Conservation (phyloP, 2,113 vertebrate genomes). For the Podarcis muralis region DNA sequence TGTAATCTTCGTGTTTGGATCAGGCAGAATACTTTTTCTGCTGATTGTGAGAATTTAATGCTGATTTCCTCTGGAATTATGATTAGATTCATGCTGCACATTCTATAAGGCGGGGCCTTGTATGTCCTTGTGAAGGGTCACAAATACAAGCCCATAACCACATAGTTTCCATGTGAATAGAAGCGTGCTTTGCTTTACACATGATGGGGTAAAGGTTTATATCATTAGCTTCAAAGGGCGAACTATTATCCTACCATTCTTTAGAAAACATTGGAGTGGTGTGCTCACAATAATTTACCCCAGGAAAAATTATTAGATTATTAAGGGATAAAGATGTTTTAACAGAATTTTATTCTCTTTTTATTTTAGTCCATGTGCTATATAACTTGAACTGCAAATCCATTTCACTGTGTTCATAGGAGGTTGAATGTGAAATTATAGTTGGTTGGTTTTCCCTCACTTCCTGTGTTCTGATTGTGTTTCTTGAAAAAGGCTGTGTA, state of each 20-base stretch:
- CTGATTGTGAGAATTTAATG: neutral
- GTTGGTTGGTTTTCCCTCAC: neutral
- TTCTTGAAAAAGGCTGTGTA: constrained; percentile 2
- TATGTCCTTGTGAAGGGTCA: neutral
- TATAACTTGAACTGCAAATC: neutral
- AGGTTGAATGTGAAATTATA: constrained; percentile 3
- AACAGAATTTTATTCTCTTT: neutral
- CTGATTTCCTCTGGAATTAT: neutral
- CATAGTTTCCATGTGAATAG: neutral
- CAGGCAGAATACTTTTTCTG: neutral
- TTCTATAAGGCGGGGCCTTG: neutral
- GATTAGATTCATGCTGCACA: neutral
- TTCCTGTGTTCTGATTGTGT: constrained; percentile 26
- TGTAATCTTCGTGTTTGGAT: neutral
- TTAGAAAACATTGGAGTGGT: neutral
- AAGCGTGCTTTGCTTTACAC: neutral
- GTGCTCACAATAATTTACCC: neutral
- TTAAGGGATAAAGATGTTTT: neutral
- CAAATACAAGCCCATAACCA: neutral
- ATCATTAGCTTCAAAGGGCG: neutral
- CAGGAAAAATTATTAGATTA: neutral
- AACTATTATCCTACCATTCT: neutral
- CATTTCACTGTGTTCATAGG: constrained; percentile 1
- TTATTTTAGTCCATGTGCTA: neutral
- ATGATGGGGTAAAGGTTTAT: neutral